phyloP scores from a whole-genome alignment of 2,888 invertebrate genomes.

The Ennomos quercinarius region DNA sequence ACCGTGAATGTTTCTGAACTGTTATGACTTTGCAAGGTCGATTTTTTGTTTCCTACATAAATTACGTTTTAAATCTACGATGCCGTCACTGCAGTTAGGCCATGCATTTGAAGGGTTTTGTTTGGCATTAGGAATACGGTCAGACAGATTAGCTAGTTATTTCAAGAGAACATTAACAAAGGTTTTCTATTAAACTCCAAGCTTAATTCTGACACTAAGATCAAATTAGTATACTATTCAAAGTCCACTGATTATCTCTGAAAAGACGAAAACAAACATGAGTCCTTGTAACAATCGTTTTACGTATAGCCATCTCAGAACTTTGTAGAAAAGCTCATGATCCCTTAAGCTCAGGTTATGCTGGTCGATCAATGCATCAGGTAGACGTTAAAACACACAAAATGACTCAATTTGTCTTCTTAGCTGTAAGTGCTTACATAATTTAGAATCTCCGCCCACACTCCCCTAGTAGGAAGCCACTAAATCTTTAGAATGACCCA shows the following conservation, averaged over 20 bases:
- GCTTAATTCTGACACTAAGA: no score
- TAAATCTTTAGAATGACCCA: constrained; percentile 67
- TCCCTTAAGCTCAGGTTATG: constrained; percentile 23
- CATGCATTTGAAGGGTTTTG: constrained; percentile 16
- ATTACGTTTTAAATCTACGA: constrained; percentile 27
- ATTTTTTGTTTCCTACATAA: constrained; percentile 53
- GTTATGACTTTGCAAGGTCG: constrained; percentile 57
- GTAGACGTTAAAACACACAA: constrained; percentile 61
- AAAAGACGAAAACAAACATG: no score
- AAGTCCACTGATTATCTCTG: no score
- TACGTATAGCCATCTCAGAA: constrained; percentile 1
- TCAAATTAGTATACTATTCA: no score
- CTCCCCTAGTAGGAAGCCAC: constrained; percentile 63
- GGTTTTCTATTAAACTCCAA: background rate
- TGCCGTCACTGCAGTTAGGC: constrained; percentile 32
- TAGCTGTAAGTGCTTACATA: constrained; percentile 68
- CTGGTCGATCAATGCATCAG: constrained; percentile 48
- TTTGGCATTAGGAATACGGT: background rate
- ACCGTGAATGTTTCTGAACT: constrained; percentile 35
- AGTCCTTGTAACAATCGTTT: no score
- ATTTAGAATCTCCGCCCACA: constrained; percentile 72
- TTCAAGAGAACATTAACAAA: background rate
- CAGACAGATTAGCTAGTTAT: background rate
- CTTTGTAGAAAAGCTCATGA: background rate
- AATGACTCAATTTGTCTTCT: constrained; percentile 75